Base-by-base conservation (phyloP, 2,888 invertebrate genomes). In the Seira sanloemensis region DNA sequence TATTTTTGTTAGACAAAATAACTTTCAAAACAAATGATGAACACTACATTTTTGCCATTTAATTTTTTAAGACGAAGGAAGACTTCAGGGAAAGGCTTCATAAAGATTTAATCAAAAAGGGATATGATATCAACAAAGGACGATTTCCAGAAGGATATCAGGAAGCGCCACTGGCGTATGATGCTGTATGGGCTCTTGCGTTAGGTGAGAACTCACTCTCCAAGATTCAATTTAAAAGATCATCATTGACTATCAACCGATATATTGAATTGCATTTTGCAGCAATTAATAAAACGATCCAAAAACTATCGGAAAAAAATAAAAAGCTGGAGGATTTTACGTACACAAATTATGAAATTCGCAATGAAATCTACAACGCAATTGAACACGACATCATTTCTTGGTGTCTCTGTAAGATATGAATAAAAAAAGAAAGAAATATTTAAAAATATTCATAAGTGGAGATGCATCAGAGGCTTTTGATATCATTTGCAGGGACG, bases 121-220 rank as follows among this genome's bases (percentile, higher is more conserved):
- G 96, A 37, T 96, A 95, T 91, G 96, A 97, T 91, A 96, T 97
- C 89, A 96, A 95, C 91, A 95, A 96, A 86, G 95, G 95, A 90
- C 93, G 96, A 86, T 97, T 95, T 91, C 97, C 97, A 1, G 97
- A 97, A 91, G 98, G 98, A 12, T 98, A 98, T 92, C 97, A 97
- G 91, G 99, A 99, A 92, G 99, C 99, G 5, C 99, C 99, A 0
- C 92, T 99, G 79, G 99, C 99, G 67, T 99, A 99, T 91, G 99
- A 99, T 92, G 99, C 99, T 9, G 97, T 99, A 71, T 99, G 99
- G 99, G 97, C 99, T 58, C 96, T 99, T 37, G 99, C 99, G 54
- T 92, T 99, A 90, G 98, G 96, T 96, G 92, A 90, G 9, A 21
- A 67, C 67, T 23, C 2, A 9, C 2, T 21, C 24, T 21, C 24